A percentile compares a stretch with the other conserved stretches of the same genome.
Conservation (phyloP, 2,797 vertebrate genomes). For the Myotis planiceps region DNA sequence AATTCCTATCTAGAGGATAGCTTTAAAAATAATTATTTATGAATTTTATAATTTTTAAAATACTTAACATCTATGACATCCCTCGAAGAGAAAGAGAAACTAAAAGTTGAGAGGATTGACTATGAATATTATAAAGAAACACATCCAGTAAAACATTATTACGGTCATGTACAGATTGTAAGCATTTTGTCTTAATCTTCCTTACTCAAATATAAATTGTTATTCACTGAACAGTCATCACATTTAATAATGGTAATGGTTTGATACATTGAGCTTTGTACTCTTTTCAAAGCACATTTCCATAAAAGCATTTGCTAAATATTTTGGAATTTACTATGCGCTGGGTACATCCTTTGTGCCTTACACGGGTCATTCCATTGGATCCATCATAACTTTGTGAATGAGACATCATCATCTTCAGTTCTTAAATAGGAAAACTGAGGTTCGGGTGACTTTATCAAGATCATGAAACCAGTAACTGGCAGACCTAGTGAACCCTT, state of each 20-base stretch:
- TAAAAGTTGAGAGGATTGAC: background rate
- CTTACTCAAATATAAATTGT: background rate
- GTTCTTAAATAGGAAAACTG: background rate
- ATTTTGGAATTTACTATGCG: background rate
- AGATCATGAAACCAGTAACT: background rate
- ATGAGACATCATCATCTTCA: background rate
- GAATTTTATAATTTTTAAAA: background rate
- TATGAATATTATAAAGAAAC: background rate
- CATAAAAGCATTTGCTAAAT: background rate
- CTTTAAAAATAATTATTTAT: constrained; percentile 14
- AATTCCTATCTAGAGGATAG: background rate
- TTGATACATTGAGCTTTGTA: background rate
- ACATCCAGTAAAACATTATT: background rate
- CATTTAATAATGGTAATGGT: background rate
- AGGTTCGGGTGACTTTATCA: background rate
- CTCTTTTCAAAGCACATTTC: background rate
- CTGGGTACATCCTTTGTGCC: background rate
- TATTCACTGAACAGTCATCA: background rate
- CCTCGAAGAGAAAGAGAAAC: background rate
- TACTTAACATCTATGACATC: background rate
- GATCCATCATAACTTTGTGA: background rate
- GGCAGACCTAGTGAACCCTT: background rate
- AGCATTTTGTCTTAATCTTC: background rate
- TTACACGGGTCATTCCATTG: background rate
- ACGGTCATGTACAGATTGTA: background rate